These are phyloP conservation scores for Montipora foliosa DNA, from an alignment of 64 coral and sea anemone species.

Conservation along the genomic window DNA sequence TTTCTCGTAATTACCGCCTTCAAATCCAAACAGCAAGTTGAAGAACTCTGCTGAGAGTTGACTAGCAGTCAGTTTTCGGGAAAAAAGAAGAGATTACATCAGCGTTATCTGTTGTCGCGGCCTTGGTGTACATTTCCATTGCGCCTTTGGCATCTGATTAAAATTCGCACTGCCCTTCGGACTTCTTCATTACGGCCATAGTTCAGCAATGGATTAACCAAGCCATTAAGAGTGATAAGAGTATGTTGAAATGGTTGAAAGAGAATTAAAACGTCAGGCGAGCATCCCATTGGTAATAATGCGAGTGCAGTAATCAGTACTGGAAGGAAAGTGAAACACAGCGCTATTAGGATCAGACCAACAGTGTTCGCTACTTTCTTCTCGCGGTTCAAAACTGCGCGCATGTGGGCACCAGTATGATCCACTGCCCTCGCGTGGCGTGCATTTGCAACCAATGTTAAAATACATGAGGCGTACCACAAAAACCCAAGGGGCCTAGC, in stretches of 20 bases:
- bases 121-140: neutral
- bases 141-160: neutral
- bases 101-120: too few relatives aligned
- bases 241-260: neutral
- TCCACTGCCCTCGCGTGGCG: neutral
- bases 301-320: neutral
- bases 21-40: too few relatives aligned
- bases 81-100: too few relatives aligned
- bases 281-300: neutral
- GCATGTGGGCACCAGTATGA: neutral
- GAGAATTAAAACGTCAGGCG: neutral
- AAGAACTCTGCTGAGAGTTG: too few relatives aligned
- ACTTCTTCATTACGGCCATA: neutral
- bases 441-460: neutral
- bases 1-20: too few relatives aligned
- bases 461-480: neutral
- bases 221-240: neutral
- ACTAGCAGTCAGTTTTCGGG: too few relatives aligned
- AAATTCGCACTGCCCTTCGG: neutral
- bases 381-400: neutral
- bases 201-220: neutral
- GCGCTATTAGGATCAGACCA: neutral
- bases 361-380: neutral
- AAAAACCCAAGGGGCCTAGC: neutral
- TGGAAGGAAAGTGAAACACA: neutral